phyloP scores from a whole-genome alignment of 2,888 invertebrate genomes.

The Drosophila neotestacea region DNA sequence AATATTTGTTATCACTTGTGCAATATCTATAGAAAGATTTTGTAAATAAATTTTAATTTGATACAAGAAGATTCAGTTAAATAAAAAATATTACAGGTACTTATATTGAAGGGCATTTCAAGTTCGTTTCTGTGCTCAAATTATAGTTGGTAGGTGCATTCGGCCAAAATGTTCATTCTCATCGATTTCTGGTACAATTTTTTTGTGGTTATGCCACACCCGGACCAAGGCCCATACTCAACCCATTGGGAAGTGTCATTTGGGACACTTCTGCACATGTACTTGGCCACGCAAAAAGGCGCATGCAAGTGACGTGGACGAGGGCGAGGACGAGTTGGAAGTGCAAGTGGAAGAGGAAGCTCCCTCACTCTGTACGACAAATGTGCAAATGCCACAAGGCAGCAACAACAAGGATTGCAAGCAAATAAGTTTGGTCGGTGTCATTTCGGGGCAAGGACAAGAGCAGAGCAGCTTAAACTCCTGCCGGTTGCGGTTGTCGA shows the following conservation, averaged over 20 bases:
- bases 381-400: conserved; percentile 60
- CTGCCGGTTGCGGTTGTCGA: conserved; percentile 32
- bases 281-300: conserved; percentile 79
- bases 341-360: not conserved
- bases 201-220: conserved; percentile 55
- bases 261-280: conserved; percentile 72
- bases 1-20: no score
- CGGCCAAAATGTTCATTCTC: conserved; percentile 39
- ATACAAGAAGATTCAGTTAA: no score
- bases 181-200: conserved; percentile 63
- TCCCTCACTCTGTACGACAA: conserved; percentile 27
- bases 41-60: no score
- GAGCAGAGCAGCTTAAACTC: conserved; percentile 3
- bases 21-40: no score
- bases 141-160: conserved; percentile 14
- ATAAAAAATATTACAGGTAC: no score
- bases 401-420: conserved; percentile 20
- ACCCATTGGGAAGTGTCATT: conserved; percentile 62
- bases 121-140: not conserved
- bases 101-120: conserved; percentile 18
- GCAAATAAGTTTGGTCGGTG: conserved; percentile 31
- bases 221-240: conserved; percentile 17
- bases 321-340: conserved; percentile 12
- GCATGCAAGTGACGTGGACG: conserved; percentile 73
- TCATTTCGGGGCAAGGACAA: conserved; percentile 15